Evolutionary conservation across 2,888 invertebrate species (phyloP), one percentile per base, ranked within the genome.

Genomic region (Willowsia nigromaculata): DNA sequence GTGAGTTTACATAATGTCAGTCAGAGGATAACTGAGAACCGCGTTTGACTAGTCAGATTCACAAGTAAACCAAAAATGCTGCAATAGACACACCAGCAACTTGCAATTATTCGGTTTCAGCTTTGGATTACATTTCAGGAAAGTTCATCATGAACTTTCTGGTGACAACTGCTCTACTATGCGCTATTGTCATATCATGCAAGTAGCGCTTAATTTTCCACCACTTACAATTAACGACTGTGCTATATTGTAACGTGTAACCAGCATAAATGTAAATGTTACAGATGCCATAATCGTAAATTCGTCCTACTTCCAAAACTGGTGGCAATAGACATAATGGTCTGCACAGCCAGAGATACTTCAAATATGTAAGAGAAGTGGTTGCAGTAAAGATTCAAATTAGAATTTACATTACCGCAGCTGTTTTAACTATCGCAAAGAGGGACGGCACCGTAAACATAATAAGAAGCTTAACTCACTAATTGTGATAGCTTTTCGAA

Each of bases 211-310:
- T 68, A 15, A 68, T 68, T 37, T 68, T 37, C 18, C 37, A 37
- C 9, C 6, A n/a, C n/a, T 22, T 65, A 33, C 62, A 65, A 65
- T 65, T 71, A 43, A 25, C 71, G 43, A 47, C 25, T 47, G 37
- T 33, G 22, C 37, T 22, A 37, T 11, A 2, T 43, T 71, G 43
- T 71, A 53, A 33, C 43, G 4, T 71, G 27, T 43, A 78, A 33
- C 37, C 22, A 22, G 43, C 25, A 50, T 50, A 68, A 40, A 71
- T 33, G 15, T 80, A 81, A 87, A 87, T 87, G 80, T 81, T 81
- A 87, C 71, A 68, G 43, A 27, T 43, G 53, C 68, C 33, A 86
- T 81, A 71, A 87, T 22, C 71, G 56, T 87, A 81, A 87, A 87
- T 81, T 81, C 18, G 43, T 59, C 59, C 27, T 43, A 56, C 40